Base-by-base conservation (phyloP, 2,888 invertebrate genomes). In the Luffia ferchaultella region DNA sequence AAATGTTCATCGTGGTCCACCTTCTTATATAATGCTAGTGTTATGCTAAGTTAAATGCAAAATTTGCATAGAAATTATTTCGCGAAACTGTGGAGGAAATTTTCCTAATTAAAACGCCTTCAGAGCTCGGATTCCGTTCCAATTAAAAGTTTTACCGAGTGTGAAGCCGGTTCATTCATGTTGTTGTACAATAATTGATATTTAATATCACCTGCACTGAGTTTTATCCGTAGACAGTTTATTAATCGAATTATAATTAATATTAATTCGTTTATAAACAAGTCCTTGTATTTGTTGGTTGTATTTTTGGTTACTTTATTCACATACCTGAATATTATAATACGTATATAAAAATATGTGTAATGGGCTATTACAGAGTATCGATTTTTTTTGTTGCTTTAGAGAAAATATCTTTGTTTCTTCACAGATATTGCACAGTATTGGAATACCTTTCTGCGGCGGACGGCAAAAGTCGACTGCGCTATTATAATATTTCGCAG, bases 51-150 rank as follows among this genome's bases (percentile, higher is more conserved):
- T 78, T 80, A 78, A 79, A 79, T 70, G 78, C 70, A 70, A 67
- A 72, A 83, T 83, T 83, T 80, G 79, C 82, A 83, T 82, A 72
- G 79, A 80, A 79, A 82, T 83, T 79, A 83, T 83, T 78, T 73
- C 68, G 69, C 71, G 74, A 49, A 49, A 49, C 43, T 43, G 70
- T 70, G 70, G 75, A 68, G 76, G 73, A 78, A 80, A 80, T 74
- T 78, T 78, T 76, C 74, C 78, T 80, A 80, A 80, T 80, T 80
- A 80, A 79, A 80, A 78, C 75, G 79, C 76, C 78, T 79, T 75
- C 70, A 71, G 65, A 67, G 71, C 69, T 62, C 64, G 75, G 78
- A 80, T 80, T 78, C 72, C 68, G 75, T 73, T 73, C 75, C 82
- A 83, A 83, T 83, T 82, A 80, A 80, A 83, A 83, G 80, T 82